A percentile compares a stretch with the other conserved stretches of the same genome.
Conservation (phyloP, 2,797 vertebrate genomes). For the Echiichthys vipera region DNA sequence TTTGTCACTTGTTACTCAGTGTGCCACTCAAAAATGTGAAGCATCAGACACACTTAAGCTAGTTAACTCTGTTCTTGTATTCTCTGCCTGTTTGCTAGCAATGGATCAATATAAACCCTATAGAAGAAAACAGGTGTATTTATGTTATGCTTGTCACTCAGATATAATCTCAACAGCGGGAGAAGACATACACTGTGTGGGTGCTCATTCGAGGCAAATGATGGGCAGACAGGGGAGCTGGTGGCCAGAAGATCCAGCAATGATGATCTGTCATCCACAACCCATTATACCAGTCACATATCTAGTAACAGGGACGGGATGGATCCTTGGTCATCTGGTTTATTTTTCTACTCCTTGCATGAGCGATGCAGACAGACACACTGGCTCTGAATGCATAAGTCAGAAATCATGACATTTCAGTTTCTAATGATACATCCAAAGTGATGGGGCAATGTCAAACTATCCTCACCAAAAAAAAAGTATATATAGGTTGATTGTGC, state of each 20-base stretch:
- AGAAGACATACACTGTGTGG: conserved; percentile 47
- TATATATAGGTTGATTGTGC: too few relatives aligned
- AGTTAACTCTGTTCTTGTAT: conserved; percentile 31
- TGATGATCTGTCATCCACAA: conserved; percentile 65
- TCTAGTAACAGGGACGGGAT: conserved; percentile 21
- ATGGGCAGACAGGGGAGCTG: conserved; percentile 62
- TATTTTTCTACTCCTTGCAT: conserved; percentile 29
- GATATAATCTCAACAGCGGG: conserved; percentile 43
- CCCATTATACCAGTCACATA: conserved; percentile 59
- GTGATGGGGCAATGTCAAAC: not conserved
- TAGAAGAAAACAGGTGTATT: conserved; percentile 47
- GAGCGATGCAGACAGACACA: conserved; percentile 21
- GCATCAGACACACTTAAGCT: conserved; percentile 27
- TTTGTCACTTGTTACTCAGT: conserved; percentile 36
- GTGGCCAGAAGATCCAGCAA: conserved; percentile 47
- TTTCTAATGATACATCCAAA: conserved; percentile 15
- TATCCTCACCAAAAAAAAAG: too few relatives aligned
- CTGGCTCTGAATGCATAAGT: conserved; percentile 9
- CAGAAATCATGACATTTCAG: conserved; percentile 13
- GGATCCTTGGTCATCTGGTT: conserved; percentile 35
- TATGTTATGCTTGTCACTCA: conserved; percentile 59
- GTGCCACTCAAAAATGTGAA: conserved; percentile 46
- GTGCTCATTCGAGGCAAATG: conserved; percentile 37
- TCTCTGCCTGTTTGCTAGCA: conserved; percentile 31
- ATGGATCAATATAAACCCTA: conserved; percentile 29